Evolutionary conservation across 37 sponge, comb jelly and placozoan genomes (phyloP).

Genomic region (Crambe crambe): DNA sequence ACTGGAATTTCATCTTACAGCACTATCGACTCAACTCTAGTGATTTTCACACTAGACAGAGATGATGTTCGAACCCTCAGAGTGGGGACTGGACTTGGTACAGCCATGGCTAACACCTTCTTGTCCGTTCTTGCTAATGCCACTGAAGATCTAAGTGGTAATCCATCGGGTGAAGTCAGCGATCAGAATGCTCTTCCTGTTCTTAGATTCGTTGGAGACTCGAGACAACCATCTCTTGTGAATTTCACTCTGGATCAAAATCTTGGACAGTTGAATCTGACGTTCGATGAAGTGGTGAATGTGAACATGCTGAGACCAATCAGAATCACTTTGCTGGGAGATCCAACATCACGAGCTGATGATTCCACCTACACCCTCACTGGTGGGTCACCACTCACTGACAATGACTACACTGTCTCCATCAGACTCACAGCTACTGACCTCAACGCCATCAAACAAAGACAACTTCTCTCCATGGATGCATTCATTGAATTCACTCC

Average conservation of each 20-base stretch:
- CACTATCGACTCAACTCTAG: slow-evolving; percentile 34
- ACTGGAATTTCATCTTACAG: slow-evolving; percentile 30
- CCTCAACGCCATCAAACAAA: slow-evolving; percentile 68
- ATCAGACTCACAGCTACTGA: slow-evolving; percentile 50
- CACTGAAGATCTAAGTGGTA: slow-evolving; percentile 67
- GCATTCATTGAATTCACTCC: slow-evolving; percentile 56
- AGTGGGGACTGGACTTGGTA: slow-evolving; percentile 39
- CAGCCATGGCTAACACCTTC: slow-evolving; percentile 45
- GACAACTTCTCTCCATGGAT: slow-evolving; percentile 37
- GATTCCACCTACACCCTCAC: slow-evolving; percentile 73
- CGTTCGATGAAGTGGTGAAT: slow-evolving; percentile 79
- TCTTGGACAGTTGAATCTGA: slow-evolving; percentile 56
- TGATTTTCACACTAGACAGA: slow-evolving; percentile 33
- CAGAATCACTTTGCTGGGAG: slow-evolving; percentile 60
- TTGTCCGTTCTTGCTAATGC: slow-evolving; percentile 37
- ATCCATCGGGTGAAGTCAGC: slow-evolving; percentile 14
- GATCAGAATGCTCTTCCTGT: slow-evolving; percentile 31
- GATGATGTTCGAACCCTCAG: slow-evolving; percentile 56
- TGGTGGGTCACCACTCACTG: slow-evolving; percentile 42
- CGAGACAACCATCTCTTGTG: slow-evolving; percentile 44
- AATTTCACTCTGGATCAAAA: slow-evolving; percentile 69
- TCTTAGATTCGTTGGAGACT: slow-evolving; percentile 35
- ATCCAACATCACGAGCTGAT: slow-evolving; percentile 12
- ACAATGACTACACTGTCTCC: slow-evolving; percentile 46
- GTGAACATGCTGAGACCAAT: slow-evolving; percentile 41